Base-by-base conservation (phyloP, 2,888 invertebrate species). In the Drosophila kokeensis region DNA sequence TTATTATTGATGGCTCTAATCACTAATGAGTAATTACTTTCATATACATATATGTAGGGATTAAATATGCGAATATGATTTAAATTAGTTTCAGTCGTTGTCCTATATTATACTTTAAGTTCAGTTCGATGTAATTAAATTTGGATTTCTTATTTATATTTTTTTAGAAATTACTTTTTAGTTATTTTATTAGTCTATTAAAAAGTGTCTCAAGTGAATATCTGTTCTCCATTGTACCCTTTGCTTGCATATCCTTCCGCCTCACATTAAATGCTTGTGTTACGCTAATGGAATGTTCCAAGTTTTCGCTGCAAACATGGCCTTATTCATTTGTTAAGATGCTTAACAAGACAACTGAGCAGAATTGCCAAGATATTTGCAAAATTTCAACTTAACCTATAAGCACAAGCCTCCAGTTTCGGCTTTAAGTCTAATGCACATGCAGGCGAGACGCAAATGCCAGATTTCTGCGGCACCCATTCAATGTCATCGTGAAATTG, bases 401-500 rank as follows among this genome's bases (percentile, higher is more conserved):
- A 10, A 49, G 50, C 8, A 21, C 4, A 13, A 0, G 1, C 7
- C 2, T 4, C 7, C 45, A 32, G 45, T 11, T 32, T 11, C 6
- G n/a, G 21, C 54, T 61, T 30, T 38, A 50, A 36, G 27, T 11
- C 11, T 10, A n/a, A 50, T 53, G 53, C 36, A 54, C 7, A 13
- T 61, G 38, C 53, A 32, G n/a, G 21, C 8, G 7, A 27, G n/a
- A 5, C 1, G 24, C 15, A 29, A 60, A 36, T 50, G 27, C 13
- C 32, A 36, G 34, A 29, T 11, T 36, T 34, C 18, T 11, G 72
- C 49, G 27, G 59, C 59, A 42, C 34, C n/a, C 50, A 32, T 32
- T 57, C 11, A 58, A 49, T 73, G 74, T 55, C 62, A 49, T 79
- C 42, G 45, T 29, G n/a, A 69, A 69, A 69, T 76, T 66, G 71